Evolutionary conservation across 1,140 invertebrate species (phyloP).

Genomic region (Caenorhabditis remanei): DNA sequence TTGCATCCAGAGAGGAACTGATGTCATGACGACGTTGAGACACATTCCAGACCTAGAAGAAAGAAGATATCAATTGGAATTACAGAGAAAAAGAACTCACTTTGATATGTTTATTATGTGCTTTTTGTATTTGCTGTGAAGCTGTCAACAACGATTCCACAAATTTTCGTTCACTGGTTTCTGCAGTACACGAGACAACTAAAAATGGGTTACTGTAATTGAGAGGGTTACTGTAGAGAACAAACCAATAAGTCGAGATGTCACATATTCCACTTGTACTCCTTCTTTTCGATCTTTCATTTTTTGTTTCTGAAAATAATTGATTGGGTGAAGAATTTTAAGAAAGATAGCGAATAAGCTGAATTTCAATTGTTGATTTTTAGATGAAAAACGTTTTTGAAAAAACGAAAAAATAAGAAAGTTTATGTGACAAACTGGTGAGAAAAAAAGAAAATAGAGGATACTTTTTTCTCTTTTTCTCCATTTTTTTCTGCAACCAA

Average conservation of each 20-base stretch:
- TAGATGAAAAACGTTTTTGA: neutral
- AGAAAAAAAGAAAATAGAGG: neutral
- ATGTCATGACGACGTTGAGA: slow-evolving; percentile 84
- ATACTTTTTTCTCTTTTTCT: slow-evolving; percentile 5
- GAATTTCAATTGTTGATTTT: neutral
- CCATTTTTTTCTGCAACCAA: neutral
- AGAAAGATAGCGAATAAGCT: too few relatives aligned
- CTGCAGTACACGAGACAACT: slow-evolving; percentile 58
- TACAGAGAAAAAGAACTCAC: neutral
- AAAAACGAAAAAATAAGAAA: neutral
- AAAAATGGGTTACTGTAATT: neutral
- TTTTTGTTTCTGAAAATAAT: slow-evolving; percentile 37
- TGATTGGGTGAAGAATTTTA: too few relatives aligned
- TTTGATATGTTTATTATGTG: slow-evolving; percentile 63
- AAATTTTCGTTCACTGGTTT: slow-evolving; percentile 39
- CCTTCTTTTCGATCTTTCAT: slow-evolving; percentile 50
- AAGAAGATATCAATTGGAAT: neutral
- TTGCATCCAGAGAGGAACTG: slow-evolving; percentile 76
- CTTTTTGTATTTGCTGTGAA: slow-evolving; percentile 39
- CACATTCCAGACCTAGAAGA: slow-evolving; percentile 87
- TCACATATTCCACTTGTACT: slow-evolving; percentile 48
- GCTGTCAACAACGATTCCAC: slow-evolving; percentile 38
- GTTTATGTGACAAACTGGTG: slow-evolving; percentile 1
- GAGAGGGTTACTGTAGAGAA: neutral
- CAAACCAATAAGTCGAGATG: slow-evolving; percentile 17